Evolutionary conservation across 1,140 invertebrate species (phyloP).

Genomic region (Ostrea denselamellosa): DNA sequence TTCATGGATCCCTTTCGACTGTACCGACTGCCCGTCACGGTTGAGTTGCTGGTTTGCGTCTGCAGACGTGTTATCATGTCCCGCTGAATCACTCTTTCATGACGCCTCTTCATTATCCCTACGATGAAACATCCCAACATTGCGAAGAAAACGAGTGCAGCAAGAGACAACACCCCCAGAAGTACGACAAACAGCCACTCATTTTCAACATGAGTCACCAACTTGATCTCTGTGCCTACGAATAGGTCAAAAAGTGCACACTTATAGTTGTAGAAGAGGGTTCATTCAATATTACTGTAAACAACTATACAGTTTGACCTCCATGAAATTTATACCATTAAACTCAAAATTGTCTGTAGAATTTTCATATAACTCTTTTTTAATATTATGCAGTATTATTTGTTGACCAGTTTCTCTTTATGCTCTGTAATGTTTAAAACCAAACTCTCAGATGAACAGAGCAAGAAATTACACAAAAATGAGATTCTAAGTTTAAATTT

Average conservation of each 20-base stretch:
- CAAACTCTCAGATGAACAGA: too few species aligned
- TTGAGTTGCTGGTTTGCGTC: not conserved
- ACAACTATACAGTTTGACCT: too few species aligned
- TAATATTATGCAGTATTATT: too few species aligned
- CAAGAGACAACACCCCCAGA: not conserved
- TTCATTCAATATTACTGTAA: too few species aligned
- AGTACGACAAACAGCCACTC: not conserved
- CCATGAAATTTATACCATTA: too few species aligned
- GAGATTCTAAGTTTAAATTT: too few species aligned
- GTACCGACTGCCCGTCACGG: not conserved
- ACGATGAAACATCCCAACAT: conserved; percentile 11
- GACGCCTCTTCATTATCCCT: not conserved
- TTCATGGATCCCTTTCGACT: conserved; percentile 3
- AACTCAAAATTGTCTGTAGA: too few species aligned
- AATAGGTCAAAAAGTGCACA: not conserved
- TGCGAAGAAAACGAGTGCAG: not conserved
- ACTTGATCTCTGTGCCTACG: not conserved
- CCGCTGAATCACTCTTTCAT: conserved; percentile 1
- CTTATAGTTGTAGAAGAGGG: not conserved
- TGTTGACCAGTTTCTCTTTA: too few species aligned
- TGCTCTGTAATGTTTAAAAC: too few species aligned
- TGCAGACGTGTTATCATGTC: not conserved
- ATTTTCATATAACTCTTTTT: too few species aligned
- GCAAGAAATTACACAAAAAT: too few species aligned
- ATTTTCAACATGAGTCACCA: conserved; percentile 9